Conservation (phyloP, 2,797 vertebrate genomes). For the Aselliscus stoliczkanus region DNA sequence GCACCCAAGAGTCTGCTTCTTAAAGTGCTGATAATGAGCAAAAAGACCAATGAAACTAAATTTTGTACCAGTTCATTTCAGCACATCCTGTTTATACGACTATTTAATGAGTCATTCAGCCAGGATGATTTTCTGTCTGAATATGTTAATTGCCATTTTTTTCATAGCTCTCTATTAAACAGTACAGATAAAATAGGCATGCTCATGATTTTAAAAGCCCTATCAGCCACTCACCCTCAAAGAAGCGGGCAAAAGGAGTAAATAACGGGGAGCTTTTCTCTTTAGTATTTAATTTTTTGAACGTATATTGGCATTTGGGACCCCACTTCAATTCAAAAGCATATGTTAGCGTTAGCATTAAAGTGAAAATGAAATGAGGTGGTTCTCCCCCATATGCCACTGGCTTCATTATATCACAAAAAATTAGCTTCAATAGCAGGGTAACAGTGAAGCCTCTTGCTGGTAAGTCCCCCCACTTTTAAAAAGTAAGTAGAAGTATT, state of each 20-base stretch:
- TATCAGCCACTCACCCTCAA: conserved; percentile 73
- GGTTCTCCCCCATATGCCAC: conserved; percentile 64
- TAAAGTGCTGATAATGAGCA: conserved; percentile 74
- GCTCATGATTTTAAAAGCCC: conserved; percentile 69
- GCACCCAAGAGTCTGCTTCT: conserved; percentile 71
- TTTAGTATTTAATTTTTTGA: conserved; percentile 72
- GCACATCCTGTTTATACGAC: conserved; percentile 81
- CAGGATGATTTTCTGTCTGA: conserved; percentile 78
- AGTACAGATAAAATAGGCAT: conserved; percentile 74
- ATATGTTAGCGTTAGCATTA: conserved; percentile 71
- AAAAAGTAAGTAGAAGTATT: neutral
- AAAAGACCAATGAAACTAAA: conserved; percentile 73
- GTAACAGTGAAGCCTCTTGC: neutral
- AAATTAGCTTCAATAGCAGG: neutral
- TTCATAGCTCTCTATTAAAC: conserved; percentile 80
- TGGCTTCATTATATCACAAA: conserved; percentile 27
- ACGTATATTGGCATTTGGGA: conserved; percentile 74
- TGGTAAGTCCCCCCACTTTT: neutral
- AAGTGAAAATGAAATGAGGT: conserved; percentile 48
- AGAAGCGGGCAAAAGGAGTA: conserved; percentile 55
- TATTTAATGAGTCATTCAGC: conserved; percentile 75
- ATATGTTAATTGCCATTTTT: conserved; percentile 80
- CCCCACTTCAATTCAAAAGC: conserved; percentile 74
- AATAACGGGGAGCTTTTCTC: conserved; percentile 56
- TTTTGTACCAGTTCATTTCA: conserved; percentile 72